Evolutionary conservation across 2,888 invertebrate genomes (phyloP), one percentile per base, ranked within the genome.

Genomic region (Drosophila ezoana): DNA sequence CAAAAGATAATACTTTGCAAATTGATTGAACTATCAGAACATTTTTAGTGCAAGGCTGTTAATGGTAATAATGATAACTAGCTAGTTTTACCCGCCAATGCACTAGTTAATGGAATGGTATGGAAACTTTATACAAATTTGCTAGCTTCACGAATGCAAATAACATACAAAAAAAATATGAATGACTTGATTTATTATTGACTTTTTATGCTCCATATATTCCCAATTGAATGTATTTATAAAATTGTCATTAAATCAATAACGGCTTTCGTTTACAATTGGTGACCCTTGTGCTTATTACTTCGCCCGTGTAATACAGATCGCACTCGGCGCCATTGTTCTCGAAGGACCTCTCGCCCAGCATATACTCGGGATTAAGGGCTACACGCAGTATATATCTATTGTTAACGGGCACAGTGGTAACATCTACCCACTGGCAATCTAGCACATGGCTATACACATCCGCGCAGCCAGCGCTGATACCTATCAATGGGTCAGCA

Each of bases 351-450:
- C 78, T 79, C 69, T 90, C 90, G 11, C 90, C 87, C n/a, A 90
- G 70, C 72, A 71, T 81, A 45, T 90, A 90, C 44, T 90, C 83
- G 4, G 90, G 90, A 81, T 90, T 90, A 0, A 90, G 71, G 4
- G 90, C 90, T 11, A 90, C 84, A 4, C 90, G 84, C 10, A 90
- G 72, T 47, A 89, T 88, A 14, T 90, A 90, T 0, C 60, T 51
- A 2, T 57, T 54, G 62, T 90, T 89, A 0, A 72, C 14, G 2
- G 90, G 89, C 45, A 90, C 73, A 16, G 77, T 82, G 44, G 90
- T 90, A 0, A 90, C 90, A 79, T 90, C 90, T 35, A 90, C 90
- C 90, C 90, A 90, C 63, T 90, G 90, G 33, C 90, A 90, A 68
- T 90, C 90, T 23, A 90, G 69, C 9, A 76, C 66, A 35, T 84